These are phyloP conservation scores for Mesaphorura yosii DNA, from an alignment of 1,140 invertebrate species.

Conservation along the genomic window DNA sequence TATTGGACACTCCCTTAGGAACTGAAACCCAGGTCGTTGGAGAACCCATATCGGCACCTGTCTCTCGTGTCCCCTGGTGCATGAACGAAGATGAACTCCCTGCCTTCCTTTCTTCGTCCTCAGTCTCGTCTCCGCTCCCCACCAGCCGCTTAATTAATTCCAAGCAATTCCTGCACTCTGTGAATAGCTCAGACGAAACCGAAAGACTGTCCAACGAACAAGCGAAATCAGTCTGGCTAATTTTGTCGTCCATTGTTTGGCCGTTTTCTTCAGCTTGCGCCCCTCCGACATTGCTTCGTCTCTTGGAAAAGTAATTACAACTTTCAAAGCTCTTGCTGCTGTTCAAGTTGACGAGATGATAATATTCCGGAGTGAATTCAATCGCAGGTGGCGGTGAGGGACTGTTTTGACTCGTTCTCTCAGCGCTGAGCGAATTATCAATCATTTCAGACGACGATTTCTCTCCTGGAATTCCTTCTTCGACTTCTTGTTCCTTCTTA, in stretches of 20 bases:
- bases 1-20: constrained; percentile 24
- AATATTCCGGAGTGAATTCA: constrained; percentile 30
- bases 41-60: constrained; percentile 10
- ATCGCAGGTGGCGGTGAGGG: constrained; percentile 20
- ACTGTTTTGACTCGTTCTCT: background rate
- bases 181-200: constrained; percentile 27
- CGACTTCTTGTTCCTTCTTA: too few relatives aligned
- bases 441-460: too few relatives aligned
- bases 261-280: background rate
- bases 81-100: background rate
- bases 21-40: constrained; percentile 26
- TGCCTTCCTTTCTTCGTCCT: background rate
- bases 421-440: too few relatives aligned
- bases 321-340: constrained; percentile 25
- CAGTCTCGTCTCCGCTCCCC: constrained; percentile 1
- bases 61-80: background rate
- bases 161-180: constrained; percentile 28
- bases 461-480: too few relatives aligned
- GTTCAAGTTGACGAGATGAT: constrained; percentile 29
- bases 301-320: constrained; percentile 18
- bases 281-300: background rate
- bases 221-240: constrained; percentile 29
- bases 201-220: constrained; percentile 26
- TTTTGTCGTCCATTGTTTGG: constrained; percentile 27
- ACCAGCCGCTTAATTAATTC: constrained; percentile 29